A percentile compares a stretch with the other conserved stretches of the same genome.
Evolutionary conservation across 2,797 vertebrate genomes (phyloP).

Genomic region (Agapornis canus): DNA sequence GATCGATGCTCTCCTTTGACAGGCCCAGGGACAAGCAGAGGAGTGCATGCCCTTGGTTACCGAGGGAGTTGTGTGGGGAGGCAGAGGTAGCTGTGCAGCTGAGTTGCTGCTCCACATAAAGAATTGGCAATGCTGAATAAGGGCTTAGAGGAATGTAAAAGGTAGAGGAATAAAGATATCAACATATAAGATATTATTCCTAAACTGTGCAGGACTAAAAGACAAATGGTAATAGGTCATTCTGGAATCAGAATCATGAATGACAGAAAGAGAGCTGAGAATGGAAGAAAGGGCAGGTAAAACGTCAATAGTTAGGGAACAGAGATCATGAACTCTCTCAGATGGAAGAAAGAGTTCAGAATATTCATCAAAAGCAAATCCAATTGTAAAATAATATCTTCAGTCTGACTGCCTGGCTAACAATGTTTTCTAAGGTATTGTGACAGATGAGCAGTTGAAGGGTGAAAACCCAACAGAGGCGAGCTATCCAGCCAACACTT

Average conservation of each 20-base stretch:
- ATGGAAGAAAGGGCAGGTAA: slow-evolving; percentile 70
- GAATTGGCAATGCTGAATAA: not conserved
- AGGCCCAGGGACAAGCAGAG: not conserved
- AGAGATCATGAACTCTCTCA: slow-evolving; percentile 61
- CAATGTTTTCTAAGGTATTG: not conserved
- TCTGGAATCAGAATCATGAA: slow-evolving; percentile 50
- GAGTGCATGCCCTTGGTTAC: not conserved
- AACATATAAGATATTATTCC: slow-evolving; percentile 41
- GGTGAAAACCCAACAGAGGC: not conserved
- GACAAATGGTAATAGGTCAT: slow-evolving; percentile 45
- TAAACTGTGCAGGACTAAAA: slow-evolving; percentile 46
- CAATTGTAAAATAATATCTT: slow-evolving; percentile 36
- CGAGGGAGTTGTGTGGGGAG: not conserved
- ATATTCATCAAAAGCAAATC: slow-evolving; percentile 62
- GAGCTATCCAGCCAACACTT: not conserved
- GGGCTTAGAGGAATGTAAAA: slow-evolving; percentile 10
- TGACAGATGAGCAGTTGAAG: not conserved
- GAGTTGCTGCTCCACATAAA: not conserved
- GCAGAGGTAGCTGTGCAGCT: not conserved
- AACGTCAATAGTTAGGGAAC: slow-evolving; percentile 53
- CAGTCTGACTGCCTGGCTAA: not conserved
- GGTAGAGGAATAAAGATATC: not conserved
- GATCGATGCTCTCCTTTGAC: not conserved
- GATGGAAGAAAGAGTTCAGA: slow-evolving; percentile 51
- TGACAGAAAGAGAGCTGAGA: slow-evolving; percentile 49